Evolutionary conservation across 2,113 vertebrate species (phyloP), one percentile per base, ranked within the genome.

Genomic region (Stictonetta naevosa): DNA sequence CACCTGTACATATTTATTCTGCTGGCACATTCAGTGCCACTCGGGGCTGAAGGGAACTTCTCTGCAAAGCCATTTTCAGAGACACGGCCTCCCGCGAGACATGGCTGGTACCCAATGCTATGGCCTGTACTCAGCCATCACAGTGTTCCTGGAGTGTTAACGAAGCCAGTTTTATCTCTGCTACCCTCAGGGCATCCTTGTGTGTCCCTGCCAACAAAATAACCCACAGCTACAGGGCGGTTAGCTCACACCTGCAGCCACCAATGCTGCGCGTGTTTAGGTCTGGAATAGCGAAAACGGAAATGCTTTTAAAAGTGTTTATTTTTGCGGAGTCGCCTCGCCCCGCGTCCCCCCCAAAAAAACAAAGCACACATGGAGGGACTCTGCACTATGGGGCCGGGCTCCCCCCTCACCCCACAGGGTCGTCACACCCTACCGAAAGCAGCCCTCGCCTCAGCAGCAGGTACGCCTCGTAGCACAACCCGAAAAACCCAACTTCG

Each of bases 1-100:
- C 33, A 44, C 42, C 60, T 56, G 10, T 11, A 60, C 21, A 12
- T 52, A 78, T 38, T 81, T 81, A 21, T 75, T 78, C 34, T 73
- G 38, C 60, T 42, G 13, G 20, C 20, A 22, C 9, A 29, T 46
- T 8, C 11, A 42, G 46, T 17, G 52, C 60, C 38, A 11, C 25
- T 74, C 0, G 0, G 18, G 8, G 14, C 21, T 28, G 18, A 33
- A 0, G 29, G 46, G 6, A 33, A 52, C 26, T 67, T 31, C 38
- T 68, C 21, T 63, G 48, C n/a, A 16, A 52, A 62, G 40, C 8
- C 16, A 13, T 66, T 82, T 90, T 34, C 69, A 93, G 69, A n/a
- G 0, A 23, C 7, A 0, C 0, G 1, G 48, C 34, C 31, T 71
- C 44, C 33, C 34, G 15, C 0, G 0, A 14, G 15, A 46, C 17